Conservation (phyloP, 2,888 invertebrate genomes). For the Dione juno region DNA sequence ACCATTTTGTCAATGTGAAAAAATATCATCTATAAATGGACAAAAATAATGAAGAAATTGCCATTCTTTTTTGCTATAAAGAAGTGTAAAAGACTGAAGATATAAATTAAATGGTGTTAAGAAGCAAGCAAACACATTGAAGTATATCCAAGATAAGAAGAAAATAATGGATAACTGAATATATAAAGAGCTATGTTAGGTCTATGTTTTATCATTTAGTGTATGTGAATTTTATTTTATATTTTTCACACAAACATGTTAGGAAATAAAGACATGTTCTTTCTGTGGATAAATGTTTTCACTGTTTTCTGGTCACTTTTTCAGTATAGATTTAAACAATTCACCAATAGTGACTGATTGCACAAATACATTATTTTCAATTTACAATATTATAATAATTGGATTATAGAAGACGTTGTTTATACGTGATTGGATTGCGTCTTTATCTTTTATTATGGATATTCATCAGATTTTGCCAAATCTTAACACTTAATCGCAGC, state of each 20-base stretch:
- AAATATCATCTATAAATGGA: neutral
- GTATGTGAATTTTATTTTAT: constrained; percentile 35
- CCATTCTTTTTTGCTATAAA: neutral
- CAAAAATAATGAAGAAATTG: neutral
- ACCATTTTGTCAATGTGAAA: constrained; percentile 13
- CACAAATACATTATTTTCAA: constrained; percentile 57
- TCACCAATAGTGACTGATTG: constrained; percentile 70
- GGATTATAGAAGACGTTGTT: constrained; percentile 52
- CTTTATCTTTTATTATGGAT: constrained; percentile 56
- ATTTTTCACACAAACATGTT: constrained; percentile 33
- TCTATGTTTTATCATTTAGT: constrained; percentile 36
- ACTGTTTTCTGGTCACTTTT: constrained; percentile 78
- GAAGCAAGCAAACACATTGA: neutral
- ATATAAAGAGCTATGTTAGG: constrained; percentile 26
- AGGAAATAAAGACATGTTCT: constrained; percentile 51
- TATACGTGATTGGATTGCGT: constrained; percentile 54
- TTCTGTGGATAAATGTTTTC: constrained; percentile 56
- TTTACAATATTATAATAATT: constrained; percentile 49
- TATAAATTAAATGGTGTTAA: neutral
- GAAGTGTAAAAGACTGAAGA: constrained; percentile 9
- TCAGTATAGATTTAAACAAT: constrained; percentile 74
- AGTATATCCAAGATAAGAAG: neutral
- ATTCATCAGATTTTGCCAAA: constrained; percentile 51
- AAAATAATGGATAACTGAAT: constrained; percentile 1
- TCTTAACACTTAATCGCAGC: constrained; percentile 47